Conservation (phyloP, 2,888 invertebrate species). For the Fragum sueziense region DNA sequence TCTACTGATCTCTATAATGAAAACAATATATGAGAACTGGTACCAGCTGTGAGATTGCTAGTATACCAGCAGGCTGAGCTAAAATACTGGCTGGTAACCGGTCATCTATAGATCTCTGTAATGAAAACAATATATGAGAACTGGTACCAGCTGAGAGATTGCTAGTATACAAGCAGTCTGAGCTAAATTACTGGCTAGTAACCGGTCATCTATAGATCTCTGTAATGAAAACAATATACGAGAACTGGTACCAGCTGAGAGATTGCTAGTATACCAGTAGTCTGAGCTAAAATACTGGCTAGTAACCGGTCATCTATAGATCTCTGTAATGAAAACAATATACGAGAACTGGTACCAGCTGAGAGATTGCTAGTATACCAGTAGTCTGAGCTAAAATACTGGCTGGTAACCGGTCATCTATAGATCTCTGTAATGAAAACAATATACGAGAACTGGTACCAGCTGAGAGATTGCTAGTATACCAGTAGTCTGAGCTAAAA, state of each 20-base stretch:
- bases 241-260: slow-evolving; percentile 69
- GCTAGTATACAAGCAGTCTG: slow-evolving; percentile 71
- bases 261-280: slow-evolving; percentile 70
- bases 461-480: slow-evolving; percentile 70
- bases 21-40: too few species aligned
- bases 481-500: slow-evolving; percentile 71
- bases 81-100: slow-evolving; percentile 69
- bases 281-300: slow-evolving; percentile 72
- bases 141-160: slow-evolving; percentile 68
- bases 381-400: slow-evolving; percentile 72
- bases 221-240: too few species aligned
- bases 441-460: slow-evolving; percentile 66
- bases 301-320: slow-evolving; percentile 67
- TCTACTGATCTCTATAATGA: slow-evolving; percentile 68
- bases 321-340: slow-evolving; percentile 68
- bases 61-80: slow-evolving; percentile 70
- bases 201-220: slow-evolving; percentile 66
- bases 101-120: slow-evolving; percentile 69
- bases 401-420: slow-evolving; percentile 67
- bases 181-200: slow-evolving; percentile 71
- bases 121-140: too few species aligned
- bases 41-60: slow-evolving; percentile 70
- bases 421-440: slow-evolving; percentile 70
- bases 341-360: slow-evolving; percentile 69
- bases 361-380: slow-evolving; percentile 69